These are phyloP conservation scores for Hylia prasina DNA, from an alignment of 2,113 vertebrate species.

Conservation along the genomic window DNA sequence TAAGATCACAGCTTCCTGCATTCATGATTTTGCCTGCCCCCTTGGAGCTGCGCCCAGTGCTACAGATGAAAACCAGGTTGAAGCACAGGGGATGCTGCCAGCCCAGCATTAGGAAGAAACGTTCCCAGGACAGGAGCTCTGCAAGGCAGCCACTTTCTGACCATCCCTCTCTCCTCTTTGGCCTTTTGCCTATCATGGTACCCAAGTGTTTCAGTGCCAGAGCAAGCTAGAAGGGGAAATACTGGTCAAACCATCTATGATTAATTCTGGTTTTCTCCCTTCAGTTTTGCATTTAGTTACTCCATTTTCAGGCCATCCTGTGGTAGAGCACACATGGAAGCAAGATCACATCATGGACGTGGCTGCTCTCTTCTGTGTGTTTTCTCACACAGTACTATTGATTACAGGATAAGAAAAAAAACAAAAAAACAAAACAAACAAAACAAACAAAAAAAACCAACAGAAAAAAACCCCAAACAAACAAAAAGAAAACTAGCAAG, in stretches of 20 bases:
- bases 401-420: background rate
- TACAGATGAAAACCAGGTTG: background rate
- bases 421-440: too few species aligned
- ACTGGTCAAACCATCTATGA: background rate
- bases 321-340: background rate
- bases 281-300: background rate
- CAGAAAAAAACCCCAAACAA: background rate
- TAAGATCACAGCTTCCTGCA: background rate
- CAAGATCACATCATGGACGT: conserved; percentile 20
- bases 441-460: background rate
- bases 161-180: background rate
- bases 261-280: background rate
- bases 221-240: background rate
- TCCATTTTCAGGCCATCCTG: conserved; percentile 5
- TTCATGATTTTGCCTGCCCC: background rate
- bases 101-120: fast-evolving
- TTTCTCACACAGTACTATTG: background rate
- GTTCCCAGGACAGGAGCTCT: background rate
- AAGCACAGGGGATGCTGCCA: background rate
- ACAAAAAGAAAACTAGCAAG: conserved; percentile 1
- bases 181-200: background rate
- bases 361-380: conserved; percentile 7
- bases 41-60: background rate
- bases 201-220: background rate
- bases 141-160: background rate